These are phyloP conservation scores for Syngnathus acus DNA, from an alignment of 2,797 vertebrate species.

Conservation along the genomic window DNA sequence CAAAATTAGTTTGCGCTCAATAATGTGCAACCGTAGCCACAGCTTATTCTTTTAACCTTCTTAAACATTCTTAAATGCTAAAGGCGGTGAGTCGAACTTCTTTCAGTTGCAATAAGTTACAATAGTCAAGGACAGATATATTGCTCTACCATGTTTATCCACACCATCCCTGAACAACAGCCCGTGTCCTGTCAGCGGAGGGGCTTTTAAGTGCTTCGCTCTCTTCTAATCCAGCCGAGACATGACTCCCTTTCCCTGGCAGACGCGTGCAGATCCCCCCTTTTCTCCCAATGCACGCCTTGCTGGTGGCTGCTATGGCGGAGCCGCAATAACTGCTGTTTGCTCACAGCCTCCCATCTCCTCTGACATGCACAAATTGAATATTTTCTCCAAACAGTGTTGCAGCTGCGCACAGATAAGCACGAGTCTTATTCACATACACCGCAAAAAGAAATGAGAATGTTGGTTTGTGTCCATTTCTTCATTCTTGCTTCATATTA, in stretches of 20 bases:
- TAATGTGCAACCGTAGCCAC: constrained; percentile 8
- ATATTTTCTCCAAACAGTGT: constrained; percentile 69
- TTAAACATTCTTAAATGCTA: constrained; percentile 8
- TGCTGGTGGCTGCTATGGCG: constrained; percentile 59
- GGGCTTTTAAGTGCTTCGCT: constrained; percentile 68
- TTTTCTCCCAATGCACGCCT: constrained; percentile 57
- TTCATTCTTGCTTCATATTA: constrained; percentile 11
- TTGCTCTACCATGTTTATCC: constrained; percentile 54
- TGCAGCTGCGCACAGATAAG: constrained; percentile 67
- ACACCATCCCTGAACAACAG: constrained; percentile 67
- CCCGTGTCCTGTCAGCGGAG: constrained; percentile 66
- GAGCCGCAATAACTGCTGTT: constrained; percentile 69
- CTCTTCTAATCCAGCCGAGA: constrained; percentile 72
- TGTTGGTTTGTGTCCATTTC: constrained; percentile 26
- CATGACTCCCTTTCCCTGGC: constrained; percentile 69
- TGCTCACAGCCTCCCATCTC: constrained; percentile 69
- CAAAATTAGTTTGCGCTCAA: neutral
- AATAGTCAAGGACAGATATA: constrained; percentile 56
- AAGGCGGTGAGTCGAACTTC: constrained; percentile 24
- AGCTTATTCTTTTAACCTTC: constrained; percentile 13
- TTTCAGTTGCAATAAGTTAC: constrained; percentile 42
- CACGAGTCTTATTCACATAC: constrained; percentile 48
- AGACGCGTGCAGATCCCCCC: constrained; percentile 67
- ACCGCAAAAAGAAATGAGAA: constrained; percentile 28
- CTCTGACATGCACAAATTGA: constrained; percentile 67